phyloP scores from a whole-genome alignment of 2,113 vertebrate genomes.

The Blennius ocellaris region DNA sequence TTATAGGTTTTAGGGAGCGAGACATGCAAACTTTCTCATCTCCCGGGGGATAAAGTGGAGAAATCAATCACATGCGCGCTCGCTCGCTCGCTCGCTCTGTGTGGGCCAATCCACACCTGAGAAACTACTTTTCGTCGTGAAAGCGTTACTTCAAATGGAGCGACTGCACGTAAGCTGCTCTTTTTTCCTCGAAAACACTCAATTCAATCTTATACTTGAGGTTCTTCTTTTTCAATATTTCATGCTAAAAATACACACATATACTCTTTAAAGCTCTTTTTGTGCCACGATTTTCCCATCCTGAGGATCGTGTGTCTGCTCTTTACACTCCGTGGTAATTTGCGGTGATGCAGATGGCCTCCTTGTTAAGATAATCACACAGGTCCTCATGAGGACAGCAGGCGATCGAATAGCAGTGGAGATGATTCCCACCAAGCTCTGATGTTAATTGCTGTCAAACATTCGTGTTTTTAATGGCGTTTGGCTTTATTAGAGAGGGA shows the following conservation, averaged over 20 bases:
- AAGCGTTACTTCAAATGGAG: slow-evolving; percentile 23
- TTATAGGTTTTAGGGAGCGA: slow-evolving; percentile 69
- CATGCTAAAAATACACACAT: slow-evolving; percentile 14
- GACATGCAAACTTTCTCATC: slow-evolving; percentile 71
- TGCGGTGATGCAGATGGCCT: slow-evolving; percentile 45
- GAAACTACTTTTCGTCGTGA: slow-evolving; percentile 31
- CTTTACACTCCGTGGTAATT: slow-evolving; percentile 12
- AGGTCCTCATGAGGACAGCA: slow-evolving; percentile 31
- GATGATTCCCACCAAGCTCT: slow-evolving; percentile 29
- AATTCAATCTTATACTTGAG: neutral
- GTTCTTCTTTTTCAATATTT: neutral
- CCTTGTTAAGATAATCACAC: slow-evolving; percentile 48
- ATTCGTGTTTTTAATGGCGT: slow-evolving; percentile 5
- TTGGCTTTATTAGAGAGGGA: slow-evolving; percentile 6
- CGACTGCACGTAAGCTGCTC: neutral
- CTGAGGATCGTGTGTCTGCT: too few relatives aligned
- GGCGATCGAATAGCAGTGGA: slow-evolving; percentile 31
- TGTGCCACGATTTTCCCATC: neutral
- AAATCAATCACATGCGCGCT: slow-evolving; percentile 64
- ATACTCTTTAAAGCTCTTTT: neutral
- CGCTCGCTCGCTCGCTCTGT: slow-evolving; percentile 8
- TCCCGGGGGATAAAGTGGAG: slow-evolving; percentile 60
- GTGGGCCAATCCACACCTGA: slow-evolving; percentile 45
- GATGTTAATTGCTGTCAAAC: slow-evolving; percentile 24
- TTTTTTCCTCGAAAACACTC: slow-evolving; percentile 12